A percentile compares a stretch with the other conserved stretches of the same genome.
phyloP scores from a whole-genome alignment of 64 coral and sea anemone species.

The Orbicella faveolata region DNA sequence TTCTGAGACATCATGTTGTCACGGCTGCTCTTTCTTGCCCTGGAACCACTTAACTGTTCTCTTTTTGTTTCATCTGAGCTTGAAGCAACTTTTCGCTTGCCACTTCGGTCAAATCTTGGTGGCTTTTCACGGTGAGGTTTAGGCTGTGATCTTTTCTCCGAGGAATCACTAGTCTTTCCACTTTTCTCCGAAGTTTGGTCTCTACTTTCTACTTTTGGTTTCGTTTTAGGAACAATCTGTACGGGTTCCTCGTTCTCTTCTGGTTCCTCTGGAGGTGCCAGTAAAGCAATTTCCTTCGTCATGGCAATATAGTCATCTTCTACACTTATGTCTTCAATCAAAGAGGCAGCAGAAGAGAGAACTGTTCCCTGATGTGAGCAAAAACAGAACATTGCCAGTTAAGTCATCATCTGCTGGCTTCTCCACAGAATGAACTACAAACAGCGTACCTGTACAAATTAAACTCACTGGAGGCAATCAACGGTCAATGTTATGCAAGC shows the following conservation, averaged over 20 bases:
- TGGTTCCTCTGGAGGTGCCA: conserved; percentile 67
- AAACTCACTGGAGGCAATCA: background rate
- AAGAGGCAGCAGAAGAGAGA: conserved; percentile 27
- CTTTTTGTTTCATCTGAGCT: conserved; percentile 38
- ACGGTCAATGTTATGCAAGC: background rate
- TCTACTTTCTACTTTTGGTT: conserved; percentile 7
- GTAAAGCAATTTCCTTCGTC: conserved; percentile 59
- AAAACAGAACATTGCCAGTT: background rate
- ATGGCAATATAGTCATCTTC: conserved; percentile 63
- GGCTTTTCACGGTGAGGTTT: conserved; percentile 80
- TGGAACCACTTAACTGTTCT: conserved; percentile 4
- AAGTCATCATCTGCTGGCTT: background rate
- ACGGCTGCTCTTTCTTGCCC: conserved; percentile 11
- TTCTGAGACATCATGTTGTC: conserved; percentile 12
- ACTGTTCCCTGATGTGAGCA: conserved; percentile 20
- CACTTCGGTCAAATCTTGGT: conserved; percentile 74
- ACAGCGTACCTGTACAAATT: background rate
- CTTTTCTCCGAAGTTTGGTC: conserved; percentile 19
- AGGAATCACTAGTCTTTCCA: background rate
- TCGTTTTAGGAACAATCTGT: conserved; percentile 2
- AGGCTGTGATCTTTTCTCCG: conserved; percentile 64
- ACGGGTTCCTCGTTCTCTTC: conserved; percentile 40
- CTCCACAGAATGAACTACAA: no score
- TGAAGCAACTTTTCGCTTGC: conserved; percentile 59
- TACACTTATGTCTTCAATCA: conserved; percentile 39